phyloP scores from a whole-genome alignment of 2,113 vertebrate genomes.

The Calyptomena viridis region DNA sequence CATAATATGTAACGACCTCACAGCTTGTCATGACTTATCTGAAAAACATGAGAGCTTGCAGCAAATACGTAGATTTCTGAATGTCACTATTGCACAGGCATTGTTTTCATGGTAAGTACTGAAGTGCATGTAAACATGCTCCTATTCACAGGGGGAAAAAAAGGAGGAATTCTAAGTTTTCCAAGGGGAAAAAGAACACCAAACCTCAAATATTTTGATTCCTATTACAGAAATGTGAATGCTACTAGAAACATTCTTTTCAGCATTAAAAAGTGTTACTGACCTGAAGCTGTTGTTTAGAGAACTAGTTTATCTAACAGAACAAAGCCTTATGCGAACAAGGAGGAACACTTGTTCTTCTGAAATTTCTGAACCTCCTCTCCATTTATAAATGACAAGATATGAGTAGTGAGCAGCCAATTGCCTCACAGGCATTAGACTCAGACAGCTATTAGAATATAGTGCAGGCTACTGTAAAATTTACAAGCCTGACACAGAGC shows the following conservation, averaged over 20 bases:
- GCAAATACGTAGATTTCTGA: not conserved
- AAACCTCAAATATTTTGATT: not conserved
- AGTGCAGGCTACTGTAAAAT: constrained; percentile 36
- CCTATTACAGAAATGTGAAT: not conserved
- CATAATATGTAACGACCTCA: not conserved
- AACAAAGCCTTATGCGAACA: not conserved
- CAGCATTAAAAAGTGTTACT: not conserved
- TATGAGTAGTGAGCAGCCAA: not conserved
- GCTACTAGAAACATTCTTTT: not conserved
- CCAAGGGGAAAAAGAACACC: not conserved
- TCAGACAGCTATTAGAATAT: constrained; percentile 18
- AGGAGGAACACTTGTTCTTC: not conserved
- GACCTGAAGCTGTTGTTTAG: not conserved
- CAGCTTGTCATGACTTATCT: not conserved
- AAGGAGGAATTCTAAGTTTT: not conserved
- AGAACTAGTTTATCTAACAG: not conserved
- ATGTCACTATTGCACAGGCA: not conserved
- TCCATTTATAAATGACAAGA: not conserved
- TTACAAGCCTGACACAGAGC: not conserved
- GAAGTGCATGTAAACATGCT: not conserved
- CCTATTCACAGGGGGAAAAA: not conserved
- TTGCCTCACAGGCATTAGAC: constrained; percentile 1
- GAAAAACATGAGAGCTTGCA: not conserved
- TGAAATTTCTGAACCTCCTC: not conserved
- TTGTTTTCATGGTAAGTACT: not conserved